phyloP scores from a whole-genome alignment of 2,113 vertebrate species.

The Struthio camelus region DNA sequence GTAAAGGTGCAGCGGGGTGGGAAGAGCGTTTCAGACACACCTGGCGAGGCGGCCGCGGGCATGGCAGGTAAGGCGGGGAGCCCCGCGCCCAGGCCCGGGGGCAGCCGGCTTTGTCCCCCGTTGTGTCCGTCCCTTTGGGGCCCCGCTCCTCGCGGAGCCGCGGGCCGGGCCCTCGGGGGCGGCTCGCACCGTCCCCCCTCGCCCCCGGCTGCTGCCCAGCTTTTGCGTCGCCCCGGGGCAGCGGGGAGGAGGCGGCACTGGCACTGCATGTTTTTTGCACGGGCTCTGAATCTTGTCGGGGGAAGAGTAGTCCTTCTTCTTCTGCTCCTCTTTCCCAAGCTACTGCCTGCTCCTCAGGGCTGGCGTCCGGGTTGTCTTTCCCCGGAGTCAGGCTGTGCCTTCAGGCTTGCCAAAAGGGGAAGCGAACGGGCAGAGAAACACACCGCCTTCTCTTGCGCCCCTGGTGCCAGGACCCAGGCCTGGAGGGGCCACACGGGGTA shows the following conservation, averaged over 20 bases:
- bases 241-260: background rate
- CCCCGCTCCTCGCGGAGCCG: too few relatives aligned
- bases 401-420: background rate
- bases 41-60: background rate
- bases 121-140: too few relatives aligned
- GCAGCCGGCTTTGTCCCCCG: too few relatives aligned
- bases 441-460: too few relatives aligned
- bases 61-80: constrained; percentile 33
- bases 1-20: background rate
- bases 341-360: background rate
- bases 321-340: background rate
- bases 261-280: background rate
- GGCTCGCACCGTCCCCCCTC: background rate
- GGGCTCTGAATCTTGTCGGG: background rate
- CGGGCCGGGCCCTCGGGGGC: background rate
- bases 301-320: background rate
- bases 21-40: constrained; percentile 4
- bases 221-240: background rate
- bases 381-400: background rate
- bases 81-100: background rate
- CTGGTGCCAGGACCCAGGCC: too few relatives aligned
- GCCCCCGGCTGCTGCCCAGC: background rate
- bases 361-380: background rate
- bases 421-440: background rate
- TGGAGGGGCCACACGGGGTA: background rate